Evolutionary conservation across 2,113 vertebrate species (phyloP).

Genomic region (Guaruba guarouba): DNA sequence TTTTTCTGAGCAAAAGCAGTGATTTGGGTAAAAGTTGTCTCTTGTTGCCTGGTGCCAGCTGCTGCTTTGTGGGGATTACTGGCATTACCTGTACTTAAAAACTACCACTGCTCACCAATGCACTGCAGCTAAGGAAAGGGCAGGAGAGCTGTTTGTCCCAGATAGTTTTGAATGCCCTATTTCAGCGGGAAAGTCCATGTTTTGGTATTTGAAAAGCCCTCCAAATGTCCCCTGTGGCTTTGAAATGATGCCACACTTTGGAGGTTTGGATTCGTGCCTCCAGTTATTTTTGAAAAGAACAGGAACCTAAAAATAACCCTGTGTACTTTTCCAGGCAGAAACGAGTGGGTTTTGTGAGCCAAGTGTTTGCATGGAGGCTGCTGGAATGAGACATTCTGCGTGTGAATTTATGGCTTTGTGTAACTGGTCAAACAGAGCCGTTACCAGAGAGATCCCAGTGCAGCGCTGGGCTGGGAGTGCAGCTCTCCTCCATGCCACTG

Average conservation of each 20-base stretch:
- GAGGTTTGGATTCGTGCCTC: constrained; percentile 29
- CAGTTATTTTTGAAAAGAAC: constrained; percentile 51
- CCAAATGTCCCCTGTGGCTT: constrained; percentile 49
- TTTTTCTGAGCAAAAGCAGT: not conserved
- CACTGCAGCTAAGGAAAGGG: not conserved
- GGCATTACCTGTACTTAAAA: not conserved
- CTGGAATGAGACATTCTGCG: not conserved
- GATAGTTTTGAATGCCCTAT: not conserved
- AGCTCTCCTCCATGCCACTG: not conserved
- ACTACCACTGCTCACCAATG: not conserved
- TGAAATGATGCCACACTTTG: constrained; percentile 33
- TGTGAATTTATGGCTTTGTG: constrained; percentile 11
- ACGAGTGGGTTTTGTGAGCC: constrained; percentile 10
- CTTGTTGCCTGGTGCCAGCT: not conserved
- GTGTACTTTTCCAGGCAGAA: constrained; percentile 62
- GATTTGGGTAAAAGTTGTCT: not conserved
- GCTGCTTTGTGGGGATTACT: not conserved
- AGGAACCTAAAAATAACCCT: constrained; percentile 66
- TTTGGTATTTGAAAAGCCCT: constrained; percentile 53
- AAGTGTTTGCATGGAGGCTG: constrained; percentile 30
- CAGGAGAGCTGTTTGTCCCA: not conserved
- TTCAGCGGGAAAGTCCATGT: constrained; percentile 17
- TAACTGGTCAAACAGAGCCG: not conserved
- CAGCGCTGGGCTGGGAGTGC: not conserved
- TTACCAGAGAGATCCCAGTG: not conserved